phyloP scores from a whole-genome alignment of 2,113 vertebrate species.

The Sinocyclocheilus grahami region DNA sequence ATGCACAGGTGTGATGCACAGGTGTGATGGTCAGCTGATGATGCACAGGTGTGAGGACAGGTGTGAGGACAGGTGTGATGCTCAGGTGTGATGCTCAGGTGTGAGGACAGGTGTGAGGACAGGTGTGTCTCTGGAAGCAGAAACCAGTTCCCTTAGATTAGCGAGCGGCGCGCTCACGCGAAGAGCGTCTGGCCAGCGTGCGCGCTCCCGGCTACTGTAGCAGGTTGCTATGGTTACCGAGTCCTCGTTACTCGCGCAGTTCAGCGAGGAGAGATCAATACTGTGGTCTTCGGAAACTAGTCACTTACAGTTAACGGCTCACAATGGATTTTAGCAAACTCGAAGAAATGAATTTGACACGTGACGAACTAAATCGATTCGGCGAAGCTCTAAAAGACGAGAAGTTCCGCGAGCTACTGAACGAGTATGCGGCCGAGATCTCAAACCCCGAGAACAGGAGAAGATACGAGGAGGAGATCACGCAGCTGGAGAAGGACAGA shows the following conservation, averaged over 20 bases:
- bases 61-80: no score
- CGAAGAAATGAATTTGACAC: slow-evolving; percentile 80
- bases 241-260: neutral
- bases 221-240: neutral
- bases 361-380: slow-evolving; percentile 80
- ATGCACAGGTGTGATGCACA: no score
- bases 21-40: no score
- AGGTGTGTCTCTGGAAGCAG: no score
- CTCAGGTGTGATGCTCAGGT: no score
- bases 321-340: slow-evolving; percentile 65
- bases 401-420: slow-evolving; percentile 79
- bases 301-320: no score
- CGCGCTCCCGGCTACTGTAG: neutral
- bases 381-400: slow-evolving; percentile 82
- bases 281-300: no score
- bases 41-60: no score
- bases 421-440: slow-evolving; percentile 83
- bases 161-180: neutral
- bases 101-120: no score
- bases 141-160: no score
- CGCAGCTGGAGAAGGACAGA: slow-evolving; percentile 82
- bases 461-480: slow-evolving; percentile 85
- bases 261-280: no score
- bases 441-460: slow-evolving; percentile 80
- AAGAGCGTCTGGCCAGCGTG: neutral